These are phyloP conservation scores for Agapostemon virescens DNA, from an alignment of 2,888 invertebrate genomes.

Conservation along the genomic window DNA sequence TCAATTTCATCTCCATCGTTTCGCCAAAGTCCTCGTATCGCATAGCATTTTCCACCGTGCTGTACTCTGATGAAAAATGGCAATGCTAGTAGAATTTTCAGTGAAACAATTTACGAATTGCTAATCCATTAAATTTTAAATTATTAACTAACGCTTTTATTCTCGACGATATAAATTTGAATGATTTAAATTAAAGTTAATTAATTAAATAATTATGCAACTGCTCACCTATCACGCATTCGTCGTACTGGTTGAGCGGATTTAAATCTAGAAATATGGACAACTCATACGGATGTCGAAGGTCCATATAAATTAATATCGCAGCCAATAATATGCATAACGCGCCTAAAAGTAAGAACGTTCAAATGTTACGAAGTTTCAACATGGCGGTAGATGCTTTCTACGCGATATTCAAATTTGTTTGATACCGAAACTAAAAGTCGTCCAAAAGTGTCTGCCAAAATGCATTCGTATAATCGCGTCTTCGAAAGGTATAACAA, in stretches of 20 bases:
- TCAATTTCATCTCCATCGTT: constrained; percentile 36
- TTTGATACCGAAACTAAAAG: constrained; percentile 80
- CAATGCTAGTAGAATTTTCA: neutral
- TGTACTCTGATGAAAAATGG: constrained; percentile 35
- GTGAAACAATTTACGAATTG: neutral
- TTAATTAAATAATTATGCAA: neutral
- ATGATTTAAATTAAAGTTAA: too few relatives aligned
- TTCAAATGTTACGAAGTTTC: neutral
- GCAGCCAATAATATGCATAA: constrained; percentile 80
- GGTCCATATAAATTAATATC: constrained; percentile 80
- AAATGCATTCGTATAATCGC: constrained; percentile 79
- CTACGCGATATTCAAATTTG: neutral
- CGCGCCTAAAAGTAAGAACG: constrained; percentile 77
- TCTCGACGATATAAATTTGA: neutral
- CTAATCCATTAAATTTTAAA: neutral
- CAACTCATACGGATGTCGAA: constrained; percentile 79
- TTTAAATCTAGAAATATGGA: constrained; percentile 82
- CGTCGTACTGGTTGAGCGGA: constrained; percentile 81
- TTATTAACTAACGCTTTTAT: neutral
- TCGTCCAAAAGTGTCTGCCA: constrained; percentile 82
- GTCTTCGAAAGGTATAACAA: constrained; percentile 82
- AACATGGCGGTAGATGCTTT: neutral
- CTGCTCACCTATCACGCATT: constrained; percentile 80
- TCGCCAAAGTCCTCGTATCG: neutral
- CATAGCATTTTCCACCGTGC: constrained; percentile 37